These are phyloP conservation scores for Selene dorsalis DNA, from an alignment of 2,797 vertebrate species.

Conservation along the genomic window DNA sequence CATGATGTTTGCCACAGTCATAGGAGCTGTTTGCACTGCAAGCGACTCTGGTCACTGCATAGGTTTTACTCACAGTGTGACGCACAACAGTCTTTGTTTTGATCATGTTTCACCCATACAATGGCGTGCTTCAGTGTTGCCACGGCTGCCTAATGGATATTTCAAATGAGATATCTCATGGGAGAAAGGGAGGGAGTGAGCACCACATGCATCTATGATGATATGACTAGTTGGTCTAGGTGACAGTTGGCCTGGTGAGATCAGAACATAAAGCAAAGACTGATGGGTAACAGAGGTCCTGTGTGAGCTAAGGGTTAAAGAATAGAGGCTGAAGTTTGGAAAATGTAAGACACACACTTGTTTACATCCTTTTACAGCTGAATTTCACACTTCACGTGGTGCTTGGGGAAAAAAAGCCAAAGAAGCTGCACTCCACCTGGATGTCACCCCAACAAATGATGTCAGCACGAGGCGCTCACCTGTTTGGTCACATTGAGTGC, in stretches of 20 bases:
- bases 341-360: not conserved
- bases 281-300: not conserved
- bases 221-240: too few species aligned
- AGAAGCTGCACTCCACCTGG: too few species aligned
- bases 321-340: too few species aligned
- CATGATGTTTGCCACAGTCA: conserved; percentile 43
- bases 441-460: too few species aligned
- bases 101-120: conserved; percentile 43
- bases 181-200: too few species aligned
- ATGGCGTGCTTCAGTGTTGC: conserved; percentile 21
- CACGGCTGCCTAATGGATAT: conserved; percentile 31
- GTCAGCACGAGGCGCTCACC: too few species aligned
- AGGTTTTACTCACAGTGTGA: conserved; percentile 52
- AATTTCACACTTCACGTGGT: not conserved
- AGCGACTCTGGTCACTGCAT: conserved; percentile 43
- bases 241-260: not conserved
- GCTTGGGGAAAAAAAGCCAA: too few species aligned
- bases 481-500: too few species aligned
- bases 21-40: conserved; percentile 41
- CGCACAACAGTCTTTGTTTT: conserved; percentile 29
- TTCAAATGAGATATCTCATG: conserved; percentile 4
- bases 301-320: not conserved
- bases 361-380: not conserved
- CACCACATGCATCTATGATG: not conserved
- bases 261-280: not conserved